phyloP scores from a whole-genome alignment of 2,797 vertebrate species.

The Premnoplex brunnescens region DNA sequence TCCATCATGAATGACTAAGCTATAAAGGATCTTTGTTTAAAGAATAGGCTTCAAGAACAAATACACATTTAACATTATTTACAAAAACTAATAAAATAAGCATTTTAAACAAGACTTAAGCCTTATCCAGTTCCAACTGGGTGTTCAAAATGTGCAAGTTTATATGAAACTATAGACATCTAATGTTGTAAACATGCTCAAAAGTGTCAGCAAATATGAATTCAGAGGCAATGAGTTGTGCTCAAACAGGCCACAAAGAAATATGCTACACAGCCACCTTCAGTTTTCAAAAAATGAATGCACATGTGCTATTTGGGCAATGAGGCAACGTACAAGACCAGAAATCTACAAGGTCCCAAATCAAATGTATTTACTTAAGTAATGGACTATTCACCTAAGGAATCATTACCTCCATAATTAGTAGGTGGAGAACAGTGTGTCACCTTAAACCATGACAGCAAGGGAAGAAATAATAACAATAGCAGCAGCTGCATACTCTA shows the following conservation, averaged over 20 bases:
- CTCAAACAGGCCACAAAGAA: neutral
- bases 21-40: neutral
- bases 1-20: neutral
- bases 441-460: neutral
- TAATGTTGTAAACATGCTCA: neutral
- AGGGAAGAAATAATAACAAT: neutral
- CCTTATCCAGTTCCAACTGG: neutral
- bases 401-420: neutral
- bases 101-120: neutral
- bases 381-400: neutral
- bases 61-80: neutral
- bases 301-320: neutral
- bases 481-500: neutral
- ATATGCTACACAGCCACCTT: neutral
- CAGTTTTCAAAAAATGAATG: neutral
- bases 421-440: neutral
- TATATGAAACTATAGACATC: neutral
- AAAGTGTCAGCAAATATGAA: neutral
- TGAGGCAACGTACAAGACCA: neutral
- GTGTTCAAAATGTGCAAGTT: neutral
- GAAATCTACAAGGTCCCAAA: neutral
- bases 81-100: neutral
- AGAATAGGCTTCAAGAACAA: neutral
- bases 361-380: neutral
- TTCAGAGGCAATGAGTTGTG: accelerated